Conservation (phyloP, 2,888 invertebrate species). For the Rhaphigaster nebulosa region DNA sequence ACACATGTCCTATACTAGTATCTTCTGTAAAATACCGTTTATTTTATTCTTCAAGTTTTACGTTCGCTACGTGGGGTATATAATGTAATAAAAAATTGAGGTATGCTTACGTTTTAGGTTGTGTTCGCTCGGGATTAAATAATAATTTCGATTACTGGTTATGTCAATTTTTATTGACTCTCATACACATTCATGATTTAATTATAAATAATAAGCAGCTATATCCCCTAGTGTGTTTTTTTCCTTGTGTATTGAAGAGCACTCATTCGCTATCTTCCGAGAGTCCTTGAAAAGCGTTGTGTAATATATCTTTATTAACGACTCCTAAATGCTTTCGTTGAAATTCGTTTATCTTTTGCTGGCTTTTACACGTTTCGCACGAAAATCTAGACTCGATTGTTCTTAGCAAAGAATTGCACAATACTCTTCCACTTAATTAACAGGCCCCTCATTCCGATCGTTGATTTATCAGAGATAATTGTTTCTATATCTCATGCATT, state of each 20-base stretch:
- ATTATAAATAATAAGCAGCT: not conserved
- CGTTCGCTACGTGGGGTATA: no score
- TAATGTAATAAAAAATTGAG: no score
- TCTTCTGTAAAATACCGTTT: no score
- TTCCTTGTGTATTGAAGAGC: not conserved
- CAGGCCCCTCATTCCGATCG: not conserved
- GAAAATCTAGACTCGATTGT: not conserved
- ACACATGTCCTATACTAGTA: no score
- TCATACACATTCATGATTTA: not conserved
- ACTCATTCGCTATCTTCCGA: not conserved
- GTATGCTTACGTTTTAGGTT: no score
- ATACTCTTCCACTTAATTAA: not conserved
- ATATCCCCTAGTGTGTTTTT: not conserved
- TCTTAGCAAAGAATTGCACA: not conserved
- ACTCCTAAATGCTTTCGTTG: conserved; percentile 22
- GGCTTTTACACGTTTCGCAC: not conserved
- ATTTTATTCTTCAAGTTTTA: no score
- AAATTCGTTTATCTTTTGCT: conserved; percentile 9
- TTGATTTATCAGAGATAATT: no score
- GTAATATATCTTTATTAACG: conserved; percentile 18
- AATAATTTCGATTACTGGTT: no score
- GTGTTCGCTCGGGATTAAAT: no score
- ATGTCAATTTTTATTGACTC: no score
- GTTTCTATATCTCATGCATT: no score
- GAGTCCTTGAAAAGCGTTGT: not conserved